Percentiles rank a stretch among this genome's conserved stretches.
These are phyloP conservation scores for Dynastes hyllus DNA, from an alignment of 2,888 invertebrate genomes.

Conservation along the genomic window DNA sequence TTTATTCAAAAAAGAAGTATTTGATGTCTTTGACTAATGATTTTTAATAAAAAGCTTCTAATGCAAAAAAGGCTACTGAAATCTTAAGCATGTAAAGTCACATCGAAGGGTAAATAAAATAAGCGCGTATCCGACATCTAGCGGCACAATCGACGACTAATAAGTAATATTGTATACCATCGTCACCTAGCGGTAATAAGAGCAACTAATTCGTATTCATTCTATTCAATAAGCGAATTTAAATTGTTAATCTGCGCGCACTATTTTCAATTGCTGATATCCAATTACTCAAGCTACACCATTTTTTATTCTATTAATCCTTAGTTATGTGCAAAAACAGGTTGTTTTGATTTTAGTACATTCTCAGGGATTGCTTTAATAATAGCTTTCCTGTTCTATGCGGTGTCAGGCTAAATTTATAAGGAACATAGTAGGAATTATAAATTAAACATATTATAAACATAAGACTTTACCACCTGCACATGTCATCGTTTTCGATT, in stretches of 20 bases:
- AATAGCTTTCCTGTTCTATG: constrained; percentile 18
- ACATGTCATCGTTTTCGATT: constrained; percentile 21
- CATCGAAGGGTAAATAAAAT: too few species aligned
- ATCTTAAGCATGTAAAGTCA: too few species aligned
- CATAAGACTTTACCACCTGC: constrained; percentile 41
- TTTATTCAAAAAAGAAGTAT: too few species aligned
- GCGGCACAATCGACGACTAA: not conserved
- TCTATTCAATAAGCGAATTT: not conserved
- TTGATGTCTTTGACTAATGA: too few species aligned
- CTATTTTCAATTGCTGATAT: not conserved
- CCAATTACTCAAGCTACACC: not conserved
- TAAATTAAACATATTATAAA: constrained; percentile 41
- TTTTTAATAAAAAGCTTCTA: too few species aligned
- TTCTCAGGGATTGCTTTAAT: not conserved
- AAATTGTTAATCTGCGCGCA: not conserved
- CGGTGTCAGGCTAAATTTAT: constrained; percentile 25
- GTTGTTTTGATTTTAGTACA: not conserved
- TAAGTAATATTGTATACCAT: constrained; percentile 4
- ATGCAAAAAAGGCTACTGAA: too few species aligned
- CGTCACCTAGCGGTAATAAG: constrained; percentile 19
- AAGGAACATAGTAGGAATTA: constrained; percentile 21
- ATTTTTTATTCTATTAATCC: not conserved
- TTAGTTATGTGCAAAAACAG: not conserved
- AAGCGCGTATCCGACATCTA: not conserved
- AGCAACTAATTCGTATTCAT: not conserved